These are phyloP conservation scores for Dinomys branickii DNA, from an alignment of 2,113 vertebrate genomes.

Conservation along the genomic window DNA sequence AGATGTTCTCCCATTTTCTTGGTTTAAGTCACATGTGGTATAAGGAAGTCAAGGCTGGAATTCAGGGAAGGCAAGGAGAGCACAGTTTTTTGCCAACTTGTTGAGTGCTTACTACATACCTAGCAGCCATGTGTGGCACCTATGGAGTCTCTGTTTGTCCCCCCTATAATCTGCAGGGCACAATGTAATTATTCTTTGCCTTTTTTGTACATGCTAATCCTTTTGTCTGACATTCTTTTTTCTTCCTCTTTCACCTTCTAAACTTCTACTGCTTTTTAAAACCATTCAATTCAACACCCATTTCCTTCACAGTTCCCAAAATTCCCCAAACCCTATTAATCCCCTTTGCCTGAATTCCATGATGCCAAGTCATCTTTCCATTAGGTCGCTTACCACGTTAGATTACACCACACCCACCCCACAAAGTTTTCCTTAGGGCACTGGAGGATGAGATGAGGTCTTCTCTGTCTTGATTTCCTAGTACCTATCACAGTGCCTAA, in stretches of 20 bases:
- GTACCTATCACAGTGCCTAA: neutral
- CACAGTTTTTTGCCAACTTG: too few species aligned
- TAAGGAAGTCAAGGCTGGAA: neutral
- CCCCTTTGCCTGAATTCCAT: neutral
- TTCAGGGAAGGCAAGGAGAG: neutral
- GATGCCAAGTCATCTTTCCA: neutral
- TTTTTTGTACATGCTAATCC: neutral
- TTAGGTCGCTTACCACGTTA: neutral
- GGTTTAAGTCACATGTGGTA: neutral
- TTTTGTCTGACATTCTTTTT: conserved; percentile 13
- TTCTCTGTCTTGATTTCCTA: neutral
- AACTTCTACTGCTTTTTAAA: conserved; percentile 49
- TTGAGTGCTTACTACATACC: accelerated
- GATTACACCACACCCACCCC: neutral
- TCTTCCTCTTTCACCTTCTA: neutral
- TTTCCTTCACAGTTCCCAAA: neutral
- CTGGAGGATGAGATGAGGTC: neutral
- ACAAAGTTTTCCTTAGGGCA: neutral
- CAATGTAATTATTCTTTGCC: neutral
- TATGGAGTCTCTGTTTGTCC: neutral
- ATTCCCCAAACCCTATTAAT: neutral
- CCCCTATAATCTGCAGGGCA: neutral
- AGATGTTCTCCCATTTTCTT: neutral
- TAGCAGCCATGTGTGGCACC: accelerated
- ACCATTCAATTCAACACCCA: neutral